Conservation (phyloP, 2,888 invertebrate genomes). For the Erynnis tages region DNA sequence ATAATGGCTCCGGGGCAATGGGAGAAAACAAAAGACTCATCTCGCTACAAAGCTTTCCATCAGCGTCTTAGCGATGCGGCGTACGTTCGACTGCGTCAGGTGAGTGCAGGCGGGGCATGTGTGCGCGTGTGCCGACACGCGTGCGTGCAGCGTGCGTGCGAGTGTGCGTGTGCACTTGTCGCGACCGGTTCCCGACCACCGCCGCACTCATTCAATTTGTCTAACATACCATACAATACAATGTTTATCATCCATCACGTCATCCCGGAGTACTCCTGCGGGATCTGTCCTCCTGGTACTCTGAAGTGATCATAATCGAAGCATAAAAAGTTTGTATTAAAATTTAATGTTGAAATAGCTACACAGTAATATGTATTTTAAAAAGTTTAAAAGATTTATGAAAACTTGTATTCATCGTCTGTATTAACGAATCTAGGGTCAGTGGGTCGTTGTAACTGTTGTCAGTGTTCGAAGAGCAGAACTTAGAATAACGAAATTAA, state of each 20-base stretch:
- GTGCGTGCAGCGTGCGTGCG: constrained; percentile 27
- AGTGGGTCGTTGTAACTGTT: no score
- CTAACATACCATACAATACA: constrained; percentile 44
- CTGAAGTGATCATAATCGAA: no score
- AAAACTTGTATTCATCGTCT: no score
- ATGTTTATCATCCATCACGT: constrained; percentile 44
- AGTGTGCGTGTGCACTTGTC: constrained; percentile 34
- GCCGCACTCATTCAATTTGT: constrained; percentile 55
- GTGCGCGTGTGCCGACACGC: not conserved
- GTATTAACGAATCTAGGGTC: no score
- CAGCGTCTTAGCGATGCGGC: not conserved
- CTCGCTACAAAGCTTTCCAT: not conserved
- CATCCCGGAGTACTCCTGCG: constrained; percentile 26
- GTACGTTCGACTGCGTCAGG: not conserved
- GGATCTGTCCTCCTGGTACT: constrained; percentile 11
- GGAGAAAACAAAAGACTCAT: not conserved
- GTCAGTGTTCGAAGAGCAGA: no score
- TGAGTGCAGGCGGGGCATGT: constrained; percentile 3
- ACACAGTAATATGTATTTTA: no score
- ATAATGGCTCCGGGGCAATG: not conserved
- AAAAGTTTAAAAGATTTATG: no score
- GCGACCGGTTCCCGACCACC: constrained; percentile 44
- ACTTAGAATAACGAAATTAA: no score
- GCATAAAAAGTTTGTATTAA: no score
- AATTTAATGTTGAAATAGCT: no score